A percentile compares a stretch with the other conserved stretches of the same genome.
These are phyloP conservation scores for Oncorhynchus gorbuscha DNA, from an alignment of 2,113 vertebrate species.

Conservation along the genomic window DNA sequence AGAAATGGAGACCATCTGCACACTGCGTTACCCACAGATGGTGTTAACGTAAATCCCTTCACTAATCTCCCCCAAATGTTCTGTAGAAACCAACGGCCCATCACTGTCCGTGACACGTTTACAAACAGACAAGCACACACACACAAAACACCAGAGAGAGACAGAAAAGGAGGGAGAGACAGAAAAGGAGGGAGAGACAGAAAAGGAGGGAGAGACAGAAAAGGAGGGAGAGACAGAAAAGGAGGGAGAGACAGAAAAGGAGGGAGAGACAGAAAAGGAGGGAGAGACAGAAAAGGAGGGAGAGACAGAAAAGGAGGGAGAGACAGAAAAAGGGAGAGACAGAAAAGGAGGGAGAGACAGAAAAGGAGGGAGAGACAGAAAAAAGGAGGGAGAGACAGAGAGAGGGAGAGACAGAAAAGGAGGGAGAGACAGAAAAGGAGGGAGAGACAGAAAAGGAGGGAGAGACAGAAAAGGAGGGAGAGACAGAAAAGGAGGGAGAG, in stretches of 20 bases:
- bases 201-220: not conserved
- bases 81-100: not conserved
- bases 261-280: not conserved
- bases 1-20: not conserved
- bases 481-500: not conserved
- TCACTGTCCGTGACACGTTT: constrained; percentile 5
- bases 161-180: not conserved
- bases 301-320: not conserved
- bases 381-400: too few relatives aligned
- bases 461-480: not conserved
- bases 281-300: too few relatives aligned
- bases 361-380: not conserved
- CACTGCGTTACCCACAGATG: not conserved
- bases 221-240: not conserved
- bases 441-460: not conserved
- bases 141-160: not conserved
- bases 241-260: not conserved
- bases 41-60: constrained; percentile 34
- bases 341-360: not conserved
- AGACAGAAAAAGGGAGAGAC: not conserved
- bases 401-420: not conserved
- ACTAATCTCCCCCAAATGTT: constrained; percentile 38
- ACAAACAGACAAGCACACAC: not conserved
- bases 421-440: too few relatives aligned
- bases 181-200: not conserved